These are phyloP conservation scores for Drosophila bipectinata DNA, from an alignment of 1,140 invertebrate species.

Conservation along the genomic window DNA sequence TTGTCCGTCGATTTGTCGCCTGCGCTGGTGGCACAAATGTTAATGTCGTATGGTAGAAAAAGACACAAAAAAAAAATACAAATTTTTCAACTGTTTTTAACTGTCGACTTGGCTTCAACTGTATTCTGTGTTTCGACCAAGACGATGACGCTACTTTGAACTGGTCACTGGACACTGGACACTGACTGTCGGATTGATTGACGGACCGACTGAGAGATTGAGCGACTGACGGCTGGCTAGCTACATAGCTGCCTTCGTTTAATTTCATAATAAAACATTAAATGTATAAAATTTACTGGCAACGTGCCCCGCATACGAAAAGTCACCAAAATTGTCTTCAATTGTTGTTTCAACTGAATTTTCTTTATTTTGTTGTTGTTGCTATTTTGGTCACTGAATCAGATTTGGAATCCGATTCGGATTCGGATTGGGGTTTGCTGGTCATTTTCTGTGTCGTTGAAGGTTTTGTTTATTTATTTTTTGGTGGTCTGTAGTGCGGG, in stretches of 20 bases:
- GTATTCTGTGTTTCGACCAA: slow-evolving; percentile 33
- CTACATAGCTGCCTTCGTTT: slow-evolving; percentile 43
- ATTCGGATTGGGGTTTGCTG: slow-evolving; percentile 52
- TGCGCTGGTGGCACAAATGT: slow-evolving; percentile 67
- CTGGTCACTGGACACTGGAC: slow-evolving; percentile 22
- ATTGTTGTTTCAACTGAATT: slow-evolving; percentile 53
- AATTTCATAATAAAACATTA: slow-evolving; percentile 78
- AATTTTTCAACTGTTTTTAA: slow-evolving; percentile 49
- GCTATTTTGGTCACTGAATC: slow-evolving; percentile 43
- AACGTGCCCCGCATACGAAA: slow-evolving; percentile 68
- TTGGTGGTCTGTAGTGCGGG: slow-evolving; percentile 27
- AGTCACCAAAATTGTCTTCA: slow-evolving; percentile 54
- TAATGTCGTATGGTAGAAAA: slow-evolving; percentile 60
- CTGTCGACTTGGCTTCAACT: slow-evolving; percentile 39
- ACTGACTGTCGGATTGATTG: slow-evolving; percentile 26
- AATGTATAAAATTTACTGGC: slow-evolving; percentile 72
- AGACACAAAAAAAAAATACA: slow-evolving; percentile 27
- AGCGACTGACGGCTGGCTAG: slow-evolving; percentile 25
- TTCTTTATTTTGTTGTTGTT: slow-evolving; percentile 22
- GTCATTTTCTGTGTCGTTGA: slow-evolving; percentile 36
- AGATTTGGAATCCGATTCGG: slow-evolving; percentile 57
- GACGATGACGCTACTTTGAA: slow-evolving; percentile 41
- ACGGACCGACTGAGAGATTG: slow-evolving; percentile 33
- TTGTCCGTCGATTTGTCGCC: slow-evolving; percentile 26
- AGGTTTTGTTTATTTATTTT: slow-evolving; percentile 67